Conservation (phyloP, 2,113 vertebrate species). For the Hemiscyllium ocellatum region DNA sequence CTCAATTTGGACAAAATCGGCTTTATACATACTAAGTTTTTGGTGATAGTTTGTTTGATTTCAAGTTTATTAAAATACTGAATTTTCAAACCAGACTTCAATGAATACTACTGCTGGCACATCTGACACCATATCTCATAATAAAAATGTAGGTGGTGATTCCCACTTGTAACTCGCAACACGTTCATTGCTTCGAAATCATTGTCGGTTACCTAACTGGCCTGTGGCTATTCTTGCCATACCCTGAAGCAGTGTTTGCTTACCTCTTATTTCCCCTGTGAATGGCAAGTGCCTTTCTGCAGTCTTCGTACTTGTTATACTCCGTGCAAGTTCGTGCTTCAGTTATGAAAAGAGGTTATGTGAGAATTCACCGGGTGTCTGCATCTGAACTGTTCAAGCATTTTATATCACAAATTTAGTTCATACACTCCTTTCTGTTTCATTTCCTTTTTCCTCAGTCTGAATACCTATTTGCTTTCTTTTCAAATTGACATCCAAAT, state of each 20-base stretch:
- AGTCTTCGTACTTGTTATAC: not conserved
- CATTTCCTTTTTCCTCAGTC: not conserved
- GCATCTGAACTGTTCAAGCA: not conserved
- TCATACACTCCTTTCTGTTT: not conserved
- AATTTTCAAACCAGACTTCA: not conserved
- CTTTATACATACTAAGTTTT: not conserved
- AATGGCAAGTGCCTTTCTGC: not conserved
- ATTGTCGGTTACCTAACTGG: not conserved
- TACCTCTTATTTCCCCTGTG: not conserved
- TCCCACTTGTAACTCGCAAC: constrained; percentile 1
- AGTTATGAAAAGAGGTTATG: not conserved
- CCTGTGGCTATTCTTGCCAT: constrained; percentile 2
- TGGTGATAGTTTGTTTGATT: not conserved
- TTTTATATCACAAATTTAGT: not conserved
- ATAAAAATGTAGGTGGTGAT: not conserved
- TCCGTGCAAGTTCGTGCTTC: not conserved
- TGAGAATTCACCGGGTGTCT: not conserved
- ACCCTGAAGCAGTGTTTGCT: not conserved
- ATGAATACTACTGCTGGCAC: not conserved
- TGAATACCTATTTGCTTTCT: not conserved
- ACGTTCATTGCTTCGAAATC: not conserved
- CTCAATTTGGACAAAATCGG: not conserved
- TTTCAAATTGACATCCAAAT: not conserved
- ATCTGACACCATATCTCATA: not conserved
- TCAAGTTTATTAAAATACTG: not conserved